Conservation (phyloP, 1,140 invertebrate species). For the Sarcophaga bullata region DNA sequence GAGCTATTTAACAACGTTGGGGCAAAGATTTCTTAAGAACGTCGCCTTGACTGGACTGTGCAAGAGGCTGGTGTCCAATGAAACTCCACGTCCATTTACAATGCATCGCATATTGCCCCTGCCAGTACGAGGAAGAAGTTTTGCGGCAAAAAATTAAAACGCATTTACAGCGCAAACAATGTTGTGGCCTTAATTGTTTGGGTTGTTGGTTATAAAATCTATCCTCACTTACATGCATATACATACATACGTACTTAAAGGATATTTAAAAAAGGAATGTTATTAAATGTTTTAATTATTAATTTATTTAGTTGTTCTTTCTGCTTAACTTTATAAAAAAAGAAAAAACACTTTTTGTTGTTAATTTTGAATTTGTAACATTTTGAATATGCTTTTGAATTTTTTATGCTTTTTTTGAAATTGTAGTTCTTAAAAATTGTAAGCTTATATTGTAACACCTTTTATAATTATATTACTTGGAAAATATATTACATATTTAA, state of each 20-base stretch:
- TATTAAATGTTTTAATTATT: background rate
- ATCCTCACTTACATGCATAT: background rate
- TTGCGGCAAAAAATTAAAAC: conserved; percentile 80
- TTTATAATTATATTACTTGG: too few relatives aligned
- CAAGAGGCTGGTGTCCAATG: conserved; percentile 86
- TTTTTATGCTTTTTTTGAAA: background rate
- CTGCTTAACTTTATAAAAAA: too few relatives aligned
- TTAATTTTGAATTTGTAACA: background rate
- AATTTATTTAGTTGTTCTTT: background rate
- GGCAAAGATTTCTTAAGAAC: conserved; percentile 89
- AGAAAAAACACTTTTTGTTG: background rate
- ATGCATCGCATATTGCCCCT: conserved; percentile 82
- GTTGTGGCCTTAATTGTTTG: conserved; percentile 70
- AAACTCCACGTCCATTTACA: conserved; percentile 84
- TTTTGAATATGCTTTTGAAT: background rate
- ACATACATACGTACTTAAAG: conserved; percentile 10
- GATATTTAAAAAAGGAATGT: conserved; percentile 14
- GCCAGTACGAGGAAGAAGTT: conserved; percentile 92
- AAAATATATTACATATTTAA: too few relatives aligned
- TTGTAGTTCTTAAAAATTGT: too few relatives aligned
- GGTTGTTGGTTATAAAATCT: conserved; percentile 57
- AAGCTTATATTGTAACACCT: too few relatives aligned
- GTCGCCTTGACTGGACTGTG: conserved; percentile 89
- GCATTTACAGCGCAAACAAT: conserved; percentile 75
- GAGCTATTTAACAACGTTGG: conserved; percentile 90